Percentiles rank a stretch among this genome's conserved stretches.
These are phyloP conservation scores for Parelbella ahira DNA, from an alignment of 2,888 invertebrate species.

Conservation along the genomic window DNA sequence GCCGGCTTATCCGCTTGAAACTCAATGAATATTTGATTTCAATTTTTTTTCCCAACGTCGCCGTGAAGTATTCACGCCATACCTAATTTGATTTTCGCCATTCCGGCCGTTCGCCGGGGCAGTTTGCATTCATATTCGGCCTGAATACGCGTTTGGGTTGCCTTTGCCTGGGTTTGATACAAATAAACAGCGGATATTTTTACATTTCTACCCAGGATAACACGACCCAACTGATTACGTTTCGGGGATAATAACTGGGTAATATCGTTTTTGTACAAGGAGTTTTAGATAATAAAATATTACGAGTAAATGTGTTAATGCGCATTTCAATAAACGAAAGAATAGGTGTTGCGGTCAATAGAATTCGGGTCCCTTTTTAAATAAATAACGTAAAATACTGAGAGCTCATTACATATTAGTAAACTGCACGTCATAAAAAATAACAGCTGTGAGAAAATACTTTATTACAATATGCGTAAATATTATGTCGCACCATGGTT, in stretches of 20 bases:
- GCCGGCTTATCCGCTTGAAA: constrained; percentile 79
- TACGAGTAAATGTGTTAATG: constrained; percentile 29
- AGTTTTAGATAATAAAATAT: constrained; percentile 60
- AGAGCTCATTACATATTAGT: too few relatives aligned
- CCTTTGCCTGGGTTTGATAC: constrained; percentile 75
- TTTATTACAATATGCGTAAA: too few relatives aligned
- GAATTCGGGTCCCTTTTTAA: too few relatives aligned
- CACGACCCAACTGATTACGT: constrained; percentile 78
- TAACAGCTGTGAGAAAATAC: too few relatives aligned
- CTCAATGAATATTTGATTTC: constrained; percentile 81
- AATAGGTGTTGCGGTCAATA: too few relatives aligned
- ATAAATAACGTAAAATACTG: too few relatives aligned
- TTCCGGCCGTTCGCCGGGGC: constrained; percentile 73
- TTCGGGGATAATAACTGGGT: constrained; percentile 67
- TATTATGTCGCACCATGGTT: too few relatives aligned
- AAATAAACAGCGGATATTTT: constrained; percentile 80
- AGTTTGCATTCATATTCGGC: constrained; percentile 81
- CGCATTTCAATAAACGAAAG: constrained; percentile 2
- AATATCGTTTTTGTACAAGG: constrained; percentile 34
- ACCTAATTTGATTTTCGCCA: constrained; percentile 81
- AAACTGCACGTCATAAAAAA: too few relatives aligned
- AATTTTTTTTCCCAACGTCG: constrained; percentile 77
- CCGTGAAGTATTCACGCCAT: constrained; percentile 80
- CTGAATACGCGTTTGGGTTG: constrained; percentile 78
- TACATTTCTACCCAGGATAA: constrained; percentile 72